Conservation (phyloP, 2,797 vertebrate species). For the Lepus townsendii region DNA sequence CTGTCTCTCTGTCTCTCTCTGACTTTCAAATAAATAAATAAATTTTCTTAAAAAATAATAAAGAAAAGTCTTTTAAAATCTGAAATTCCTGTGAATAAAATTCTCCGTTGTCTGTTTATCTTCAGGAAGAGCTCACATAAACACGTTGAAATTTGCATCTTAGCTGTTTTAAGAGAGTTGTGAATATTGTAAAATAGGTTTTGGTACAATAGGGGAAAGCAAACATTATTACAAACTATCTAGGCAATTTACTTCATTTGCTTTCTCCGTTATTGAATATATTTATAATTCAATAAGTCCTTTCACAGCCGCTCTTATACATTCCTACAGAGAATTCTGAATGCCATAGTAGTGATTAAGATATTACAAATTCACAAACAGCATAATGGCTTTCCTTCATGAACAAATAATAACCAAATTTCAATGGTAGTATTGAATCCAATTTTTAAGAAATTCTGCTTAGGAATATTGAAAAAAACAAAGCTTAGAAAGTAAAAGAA, state of each 20-base stretch:
- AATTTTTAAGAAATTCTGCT: slow-evolving; percentile 42
- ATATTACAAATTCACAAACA: slow-evolving; percentile 21
- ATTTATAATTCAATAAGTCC: slow-evolving; percentile 43
- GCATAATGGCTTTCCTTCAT: neutral
- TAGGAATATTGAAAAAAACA: slow-evolving; percentile 23
- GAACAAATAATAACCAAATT: slow-evolving; percentile 45
- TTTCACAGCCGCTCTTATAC: neutral
- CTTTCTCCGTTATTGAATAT: slow-evolving; percentile 33
- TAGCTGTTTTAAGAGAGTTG: neutral
- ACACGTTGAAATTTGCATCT: neutral
- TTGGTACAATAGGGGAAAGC: neutral
- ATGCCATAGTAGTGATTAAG: neutral
- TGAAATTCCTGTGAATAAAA: neutral
- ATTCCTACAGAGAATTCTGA: neutral
- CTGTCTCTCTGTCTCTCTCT: no score
- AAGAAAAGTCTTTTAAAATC: neutral
- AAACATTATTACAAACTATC: slow-evolving; percentile 7
- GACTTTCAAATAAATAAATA: no score
- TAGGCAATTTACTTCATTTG: slow-evolving; percentile 38
- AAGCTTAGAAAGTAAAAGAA: neutral
- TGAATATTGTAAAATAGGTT: neutral
- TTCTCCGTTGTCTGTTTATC: neutral
- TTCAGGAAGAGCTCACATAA: neutral
- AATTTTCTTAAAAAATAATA: no score
- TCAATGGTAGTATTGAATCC: neutral